phyloP scores from a whole-genome alignment of 2,888 invertebrate genomes.

The Caenorhabditis sinica region DNA sequence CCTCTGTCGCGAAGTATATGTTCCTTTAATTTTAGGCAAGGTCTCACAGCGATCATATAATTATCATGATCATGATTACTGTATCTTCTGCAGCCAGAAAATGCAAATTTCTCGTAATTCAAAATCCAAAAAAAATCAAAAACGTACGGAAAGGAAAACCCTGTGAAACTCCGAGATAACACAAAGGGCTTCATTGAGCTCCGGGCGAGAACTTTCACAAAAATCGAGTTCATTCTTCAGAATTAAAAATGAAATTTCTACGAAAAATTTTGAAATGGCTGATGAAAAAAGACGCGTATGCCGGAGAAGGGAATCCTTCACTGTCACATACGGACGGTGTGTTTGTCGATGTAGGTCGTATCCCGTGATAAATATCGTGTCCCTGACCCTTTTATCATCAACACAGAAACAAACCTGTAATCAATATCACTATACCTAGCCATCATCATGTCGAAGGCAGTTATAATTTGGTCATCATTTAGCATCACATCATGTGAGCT shows the following conservation, averaged over 20 bases:
- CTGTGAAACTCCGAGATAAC: slow-evolving; percentile 9
- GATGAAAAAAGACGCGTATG: slow-evolving; percentile 8
- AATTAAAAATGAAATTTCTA: slow-evolving; percentile 2
- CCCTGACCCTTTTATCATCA: slow-evolving; percentile 51
- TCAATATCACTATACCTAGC: slow-evolving; percentile 8
- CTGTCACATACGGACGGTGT: slow-evolving; percentile 8
- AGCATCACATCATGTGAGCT: slow-evolving; percentile 47
- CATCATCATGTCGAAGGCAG: not conserved
- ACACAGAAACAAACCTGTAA: not conserved
- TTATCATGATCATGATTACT: too few relatives aligned
- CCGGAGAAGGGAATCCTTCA: not conserved
- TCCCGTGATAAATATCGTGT: slow-evolving; percentile 40
- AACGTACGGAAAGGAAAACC: slow-evolving; percentile 32
- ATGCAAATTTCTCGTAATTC: too few relatives aligned
- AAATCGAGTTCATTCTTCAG: slow-evolving; percentile 33
- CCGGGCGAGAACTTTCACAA: slow-evolving; percentile 12
- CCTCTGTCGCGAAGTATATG: too few relatives aligned
- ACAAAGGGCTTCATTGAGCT: not conserved
- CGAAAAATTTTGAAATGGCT: not conserved
- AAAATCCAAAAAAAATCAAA: too few relatives aligned
- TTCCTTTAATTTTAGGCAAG: too few relatives aligned
- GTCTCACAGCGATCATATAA: too few relatives aligned
- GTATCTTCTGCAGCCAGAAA: too few relatives aligned
- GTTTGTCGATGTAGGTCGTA: slow-evolving; percentile 41
- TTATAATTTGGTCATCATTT: slow-evolving; percentile 1